Conservation (phyloP, 1,140 invertebrate genomes). For the Thrips palmi region DNA sequence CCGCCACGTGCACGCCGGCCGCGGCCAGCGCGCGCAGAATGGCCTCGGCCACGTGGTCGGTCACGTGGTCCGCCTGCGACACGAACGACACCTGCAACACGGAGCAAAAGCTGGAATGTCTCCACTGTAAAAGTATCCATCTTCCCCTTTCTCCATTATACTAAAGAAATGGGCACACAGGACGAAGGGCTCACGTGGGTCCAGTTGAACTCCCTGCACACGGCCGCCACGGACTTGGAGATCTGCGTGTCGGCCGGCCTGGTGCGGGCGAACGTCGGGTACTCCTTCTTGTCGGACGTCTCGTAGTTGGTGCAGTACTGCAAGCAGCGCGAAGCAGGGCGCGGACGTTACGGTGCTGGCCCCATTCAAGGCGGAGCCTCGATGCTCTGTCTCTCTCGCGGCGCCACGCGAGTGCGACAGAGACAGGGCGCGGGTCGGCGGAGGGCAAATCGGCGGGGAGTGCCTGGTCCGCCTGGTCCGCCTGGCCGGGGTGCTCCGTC, state of each 20-base stretch:
- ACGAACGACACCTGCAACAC: constrained; percentile 45
- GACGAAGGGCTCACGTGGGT: constrained; percentile 41
- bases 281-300: constrained; percentile 69
- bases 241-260: constrained; percentile 84
- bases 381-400: too few relatives aligned
- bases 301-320: constrained; percentile 75
- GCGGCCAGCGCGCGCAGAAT: constrained; percentile 43
- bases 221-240: constrained; percentile 67
- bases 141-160: background rate
- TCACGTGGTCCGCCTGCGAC: constrained; percentile 47
- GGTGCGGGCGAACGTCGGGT: constrained; percentile 83
- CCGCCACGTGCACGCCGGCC: constrained; percentile 46
- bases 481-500: too few relatives aligned
- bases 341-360: too few relatives aligned
- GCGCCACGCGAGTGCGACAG: too few relatives aligned
- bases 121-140: background rate
- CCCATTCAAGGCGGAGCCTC: too few relatives aligned
- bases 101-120: constrained; percentile 10
- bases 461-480: too few relatives aligned
- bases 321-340: constrained; percentile 9
- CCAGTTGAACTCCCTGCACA: constrained; percentile 62
- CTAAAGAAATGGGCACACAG: background rate
- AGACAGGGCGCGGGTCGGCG: too few relatives aligned
- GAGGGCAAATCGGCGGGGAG: too few relatives aligned
- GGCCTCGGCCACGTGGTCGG: constrained; percentile 48